Conservation (phyloP, 2,113 vertebrate genomes). For the Ptilorrhoa leucosticta region DNA sequence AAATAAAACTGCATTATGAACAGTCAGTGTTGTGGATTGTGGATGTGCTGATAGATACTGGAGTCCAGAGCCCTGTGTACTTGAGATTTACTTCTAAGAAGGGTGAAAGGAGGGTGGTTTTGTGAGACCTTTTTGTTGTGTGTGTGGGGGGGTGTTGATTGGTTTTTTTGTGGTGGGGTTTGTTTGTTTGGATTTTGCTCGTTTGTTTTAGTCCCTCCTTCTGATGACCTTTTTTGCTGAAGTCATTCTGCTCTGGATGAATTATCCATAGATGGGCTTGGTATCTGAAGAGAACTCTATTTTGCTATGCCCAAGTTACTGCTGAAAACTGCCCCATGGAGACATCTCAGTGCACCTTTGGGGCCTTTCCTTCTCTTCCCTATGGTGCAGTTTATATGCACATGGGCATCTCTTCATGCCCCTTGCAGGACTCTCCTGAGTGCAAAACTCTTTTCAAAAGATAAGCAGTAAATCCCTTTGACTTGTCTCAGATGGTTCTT, state of each 20-base stretch:
- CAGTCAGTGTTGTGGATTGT: not conserved
- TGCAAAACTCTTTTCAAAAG: not conserved
- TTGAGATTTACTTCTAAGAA: not conserved
- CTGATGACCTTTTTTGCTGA: not conserved
- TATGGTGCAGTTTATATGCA: not conserved
- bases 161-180: not conserved
- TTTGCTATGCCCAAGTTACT: not conserved
- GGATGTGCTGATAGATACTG: not conserved
- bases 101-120: not conserved
- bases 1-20: constrained; percentile 76
- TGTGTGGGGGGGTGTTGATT: not conserved
- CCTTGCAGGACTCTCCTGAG: not conserved
- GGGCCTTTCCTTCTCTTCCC: not conserved
- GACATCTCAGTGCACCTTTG: not conserved
- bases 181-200: not conserved
- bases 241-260: not conserved
- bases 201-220: not conserved
- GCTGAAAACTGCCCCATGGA: not conserved
- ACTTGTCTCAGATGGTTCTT: not conserved
- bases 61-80: not conserved
- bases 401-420: not conserved
- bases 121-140: not conserved
- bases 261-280: not conserved
- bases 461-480: not conserved
- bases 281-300: not conserved